Percentiles rank a stretch among this genome's conserved stretches.
Evolutionary conservation across 2,888 invertebrate species (phyloP).

Genomic region (Oxytorus armatus): DNA sequence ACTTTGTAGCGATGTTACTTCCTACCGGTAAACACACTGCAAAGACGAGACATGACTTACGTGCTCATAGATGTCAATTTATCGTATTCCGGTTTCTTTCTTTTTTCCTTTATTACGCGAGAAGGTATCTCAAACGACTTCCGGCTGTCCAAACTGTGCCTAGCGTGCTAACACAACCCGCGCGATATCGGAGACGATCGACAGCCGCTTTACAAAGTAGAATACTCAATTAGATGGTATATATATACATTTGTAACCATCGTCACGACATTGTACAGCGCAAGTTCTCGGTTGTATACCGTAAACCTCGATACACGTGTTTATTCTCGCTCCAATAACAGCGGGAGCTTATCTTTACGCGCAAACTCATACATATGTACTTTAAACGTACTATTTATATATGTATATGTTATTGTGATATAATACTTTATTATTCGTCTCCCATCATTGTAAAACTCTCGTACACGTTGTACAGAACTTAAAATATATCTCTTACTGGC

Average conservation of each 20-base stretch:
- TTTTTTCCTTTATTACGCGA: conserved; percentile 76
- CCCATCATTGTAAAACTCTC: conserved; percentile 28
- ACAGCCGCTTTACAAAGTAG: conserved; percentile 79
- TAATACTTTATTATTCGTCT: not conserved
- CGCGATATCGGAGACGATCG: conserved; percentile 80
- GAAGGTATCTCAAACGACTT: conserved; percentile 80
- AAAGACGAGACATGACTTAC: conserved; percentile 15
- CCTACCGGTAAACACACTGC: conserved; percentile 5
- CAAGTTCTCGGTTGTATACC: conserved; percentile 18
- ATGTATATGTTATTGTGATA: conserved; percentile 13
- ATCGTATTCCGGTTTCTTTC: conserved; percentile 72
- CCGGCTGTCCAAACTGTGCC: conserved; percentile 74
- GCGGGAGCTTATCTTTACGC: conserved; percentile 55
- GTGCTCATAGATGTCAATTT: conserved; percentile 69
- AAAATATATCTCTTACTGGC: conserved; percentile 43
- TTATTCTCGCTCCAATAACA: conserved; percentile 50
- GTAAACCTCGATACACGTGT: conserved; percentile 42
- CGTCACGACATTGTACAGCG: conserved; percentile 1
- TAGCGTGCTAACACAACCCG: no score
- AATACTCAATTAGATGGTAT: conserved; percentile 80
- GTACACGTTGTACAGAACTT: conserved; percentile 29
- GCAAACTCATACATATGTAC: conserved; percentile 40
- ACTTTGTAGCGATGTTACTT: not conserved
- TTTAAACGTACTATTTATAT: not conserved
- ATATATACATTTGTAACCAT: conserved; percentile 16